phyloP scores from a whole-genome alignment of 1,140 invertebrate genomes.

The Saccostrea echinata region DNA sequence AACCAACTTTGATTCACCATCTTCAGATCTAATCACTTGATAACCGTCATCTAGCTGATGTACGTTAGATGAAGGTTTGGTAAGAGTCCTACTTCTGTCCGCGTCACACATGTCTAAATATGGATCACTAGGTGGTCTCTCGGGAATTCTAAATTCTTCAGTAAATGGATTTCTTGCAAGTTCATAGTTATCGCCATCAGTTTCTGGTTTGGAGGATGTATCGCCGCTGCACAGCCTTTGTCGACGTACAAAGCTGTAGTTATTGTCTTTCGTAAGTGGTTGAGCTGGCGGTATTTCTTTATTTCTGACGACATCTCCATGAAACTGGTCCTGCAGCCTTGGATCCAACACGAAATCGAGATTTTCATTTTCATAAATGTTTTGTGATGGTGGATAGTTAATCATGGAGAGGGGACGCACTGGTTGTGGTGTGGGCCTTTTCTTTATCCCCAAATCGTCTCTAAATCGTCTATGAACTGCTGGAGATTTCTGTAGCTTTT shows the following conservation, averaged over 20 bases:
- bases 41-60: constrained; percentile 34
- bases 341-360: neutral
- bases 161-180: neutral
- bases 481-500: constrained; percentile 25
- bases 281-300: neutral
- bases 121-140: neutral
- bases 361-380: constrained; percentile 8
- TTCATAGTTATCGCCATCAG: neutral
- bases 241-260: neutral
- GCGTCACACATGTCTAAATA: neutral
- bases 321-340: neutral
- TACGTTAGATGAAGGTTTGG: neutral
- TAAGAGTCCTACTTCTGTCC: neutral
- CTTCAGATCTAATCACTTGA: constrained; percentile 18
- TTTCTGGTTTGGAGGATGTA: neutral
- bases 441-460: neutral
- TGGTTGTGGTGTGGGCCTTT: neutral
- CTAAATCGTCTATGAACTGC: neutral
- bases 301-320: neutral
- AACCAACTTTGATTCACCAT: neutral
- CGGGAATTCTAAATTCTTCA: neutral
- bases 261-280: neutral
- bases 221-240: constrained; percentile 1
- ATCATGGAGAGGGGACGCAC: neutral
- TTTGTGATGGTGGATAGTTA: neutral